Evolutionary conservation across 2,888 invertebrate genomes (phyloP), one percentile per base, ranked within the genome.

Genomic region (Poecilobothrus nobilitatus): DNA sequence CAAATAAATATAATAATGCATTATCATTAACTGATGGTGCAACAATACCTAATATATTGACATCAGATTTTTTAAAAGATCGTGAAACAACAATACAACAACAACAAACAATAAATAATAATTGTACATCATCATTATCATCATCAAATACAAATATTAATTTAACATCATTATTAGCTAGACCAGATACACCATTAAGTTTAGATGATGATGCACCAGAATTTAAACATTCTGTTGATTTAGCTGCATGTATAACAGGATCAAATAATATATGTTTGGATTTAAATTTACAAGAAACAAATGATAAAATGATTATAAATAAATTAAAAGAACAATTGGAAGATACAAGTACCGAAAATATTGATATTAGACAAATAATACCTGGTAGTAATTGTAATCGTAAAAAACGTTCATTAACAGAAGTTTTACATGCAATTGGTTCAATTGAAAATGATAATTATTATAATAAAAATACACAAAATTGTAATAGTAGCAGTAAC

Each of bases 181-280:
- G 75, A 65, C 79, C 79, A 18, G 80, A 81, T 66, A 80, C 80
- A 37, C 81, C 80, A 1, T 76, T 76, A 37, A 80, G 80, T 70
- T 72, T 79, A 4, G 76, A 77, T 64, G 79, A 79, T 67, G 80
- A 80, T 70, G 75, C 74, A 1, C 74, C 76, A 15, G 79, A 78
- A 63, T 81, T 81, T 71, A 77, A 76, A 20, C 82, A 82, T 70
- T 76, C 75, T 66, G 79, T 81, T 21, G 81, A 82, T 72, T 72
- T 82, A 71, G 74, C 76, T 18, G 82, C 81, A 68, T 82, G 81
- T 69, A 76, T 81, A 10, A 79, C 79, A 76, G 82, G 82, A 69
- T 82, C 82, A 71, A 82, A 82, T 71, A 80, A 80, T 63, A 81
- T 81, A 3, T 75, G 76, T n/a, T 68, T 81, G 64, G 71, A 72